phyloP scores from a whole-genome alignment of 2,797 vertebrate species.

The Tenualosa thibaudeaui region DNA sequence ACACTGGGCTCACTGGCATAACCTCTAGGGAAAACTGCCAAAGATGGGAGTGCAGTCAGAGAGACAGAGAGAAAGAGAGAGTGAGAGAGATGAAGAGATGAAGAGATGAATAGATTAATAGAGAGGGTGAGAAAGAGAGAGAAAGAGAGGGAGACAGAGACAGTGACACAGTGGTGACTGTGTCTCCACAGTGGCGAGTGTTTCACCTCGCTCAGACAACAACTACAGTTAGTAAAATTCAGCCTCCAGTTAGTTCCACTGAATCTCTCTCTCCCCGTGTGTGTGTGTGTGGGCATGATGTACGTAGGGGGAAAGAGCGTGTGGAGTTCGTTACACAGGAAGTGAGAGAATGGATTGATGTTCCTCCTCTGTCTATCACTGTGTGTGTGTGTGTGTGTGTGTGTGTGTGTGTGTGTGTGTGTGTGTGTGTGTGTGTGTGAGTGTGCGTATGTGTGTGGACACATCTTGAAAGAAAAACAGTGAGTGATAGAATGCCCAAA shows the following conservation, averaged over 20 bases:
- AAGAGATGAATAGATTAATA: neutral
- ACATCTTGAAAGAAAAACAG: neutral
- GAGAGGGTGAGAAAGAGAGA: neutral
- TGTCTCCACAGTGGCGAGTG: neutral
- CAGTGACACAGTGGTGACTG: neutral
- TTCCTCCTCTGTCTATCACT: neutral
- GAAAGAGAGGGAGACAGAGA: neutral
- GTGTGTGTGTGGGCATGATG: neutral
- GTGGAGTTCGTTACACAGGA: too few relatives aligned
- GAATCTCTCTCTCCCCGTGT: neutral
- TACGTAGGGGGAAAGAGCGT: too few relatives aligned
- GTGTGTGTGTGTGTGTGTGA: neutral
- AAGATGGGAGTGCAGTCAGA: neutral
- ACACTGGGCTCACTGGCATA: conserved; percentile 13
- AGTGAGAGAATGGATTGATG: too few relatives aligned
- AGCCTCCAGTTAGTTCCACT: neutral
- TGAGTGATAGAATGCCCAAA: neutral
- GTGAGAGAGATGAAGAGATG: neutral
- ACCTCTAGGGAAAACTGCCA: conserved; percentile 14
- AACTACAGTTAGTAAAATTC: neutral
- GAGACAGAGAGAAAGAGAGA: neutral
- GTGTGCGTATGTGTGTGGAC: too few relatives aligned
- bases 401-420: conserved; percentile 1
- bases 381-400: conserved; percentile 3
- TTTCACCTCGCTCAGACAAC: neutral